These are phyloP conservation scores for Drosophila austrosaltans DNA, from an alignment of 2,888 invertebrate species.

Conservation along the genomic window DNA sequence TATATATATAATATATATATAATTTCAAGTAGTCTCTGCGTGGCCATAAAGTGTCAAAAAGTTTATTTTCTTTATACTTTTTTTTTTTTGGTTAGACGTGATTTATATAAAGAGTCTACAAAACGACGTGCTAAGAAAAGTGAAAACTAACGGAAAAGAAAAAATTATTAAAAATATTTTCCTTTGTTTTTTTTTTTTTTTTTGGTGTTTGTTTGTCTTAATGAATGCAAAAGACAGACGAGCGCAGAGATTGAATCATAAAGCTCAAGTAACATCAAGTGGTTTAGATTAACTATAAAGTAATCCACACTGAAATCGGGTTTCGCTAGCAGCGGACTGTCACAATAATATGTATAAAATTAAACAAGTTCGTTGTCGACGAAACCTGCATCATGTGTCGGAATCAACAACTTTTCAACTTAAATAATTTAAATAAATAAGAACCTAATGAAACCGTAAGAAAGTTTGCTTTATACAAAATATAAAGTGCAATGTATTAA, in stretches of 20 bases:
- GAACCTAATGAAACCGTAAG: too few relatives aligned
- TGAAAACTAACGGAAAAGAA: conserved; percentile 10
- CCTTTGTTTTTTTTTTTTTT: background rate
- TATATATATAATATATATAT: background rate
- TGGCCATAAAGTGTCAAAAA: conserved; percentile 72
- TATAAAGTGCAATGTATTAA: background rate
- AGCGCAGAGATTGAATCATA: background rate
- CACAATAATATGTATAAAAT: conserved; percentile 67
- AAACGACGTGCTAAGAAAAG: background rate
- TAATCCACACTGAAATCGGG: conserved; percentile 90
- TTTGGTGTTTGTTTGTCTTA: conserved; percentile 1
- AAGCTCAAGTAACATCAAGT: background rate
- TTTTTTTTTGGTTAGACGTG: conserved; percentile 64
- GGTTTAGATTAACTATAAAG: background rate
- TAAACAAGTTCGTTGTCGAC: conserved; percentile 95
- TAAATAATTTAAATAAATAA: background rate
- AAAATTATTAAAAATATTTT: conserved; percentile 25
- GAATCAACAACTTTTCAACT: conserved; percentile 50
- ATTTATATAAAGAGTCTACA: conserved; percentile 63
- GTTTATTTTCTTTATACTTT: conserved; percentile 47
- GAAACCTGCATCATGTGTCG: conserved; percentile 96
- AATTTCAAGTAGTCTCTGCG: conserved; percentile 15
- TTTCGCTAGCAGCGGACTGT: conserved; percentile 94
- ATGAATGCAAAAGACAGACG: conserved; percentile 10
- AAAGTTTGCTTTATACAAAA: too few relatives aligned